Evolutionary conservation across 2,797 vertebrate genomes (phyloP).

Genomic region (Gymnoscopelus braueri): DNA sequence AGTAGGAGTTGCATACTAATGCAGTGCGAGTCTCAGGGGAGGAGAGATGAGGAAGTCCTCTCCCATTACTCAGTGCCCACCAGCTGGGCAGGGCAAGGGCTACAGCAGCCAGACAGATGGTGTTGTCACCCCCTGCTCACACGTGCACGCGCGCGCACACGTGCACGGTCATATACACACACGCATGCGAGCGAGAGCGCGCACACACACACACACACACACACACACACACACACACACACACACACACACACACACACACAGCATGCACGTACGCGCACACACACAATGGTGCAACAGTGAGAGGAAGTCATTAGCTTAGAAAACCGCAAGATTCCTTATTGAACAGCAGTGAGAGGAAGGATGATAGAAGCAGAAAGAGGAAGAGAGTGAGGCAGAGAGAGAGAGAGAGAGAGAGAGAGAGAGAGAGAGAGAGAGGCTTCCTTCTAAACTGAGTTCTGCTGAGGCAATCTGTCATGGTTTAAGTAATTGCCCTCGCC

Average conservation of each 20-base stretch:
- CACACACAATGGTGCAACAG: constrained; percentile 54
- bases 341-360: constrained; percentile 62
- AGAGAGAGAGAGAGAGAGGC: constrained; percentile 21
- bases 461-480: constrained; percentile 87
- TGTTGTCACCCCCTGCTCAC: constrained; percentile 81
- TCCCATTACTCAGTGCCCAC: constrained; percentile 83
- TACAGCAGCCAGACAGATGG: constrained; percentile 86
- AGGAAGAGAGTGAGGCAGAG: constrained; percentile 26
- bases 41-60: constrained; percentile 82
- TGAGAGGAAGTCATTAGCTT: constrained; percentile 80
- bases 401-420: constrained; percentile 16
- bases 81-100: constrained; percentile 86
- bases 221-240: constrained; percentile 33
- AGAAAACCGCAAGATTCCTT: constrained; percentile 74
- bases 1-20: constrained; percentile 83
- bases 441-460: constrained; percentile 79
- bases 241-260: constrained; percentile 26
- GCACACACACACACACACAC: constrained; percentile 40
- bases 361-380: constrained; percentile 37
- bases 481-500: constrained; percentile 84
- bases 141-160: constrained; percentile 46
- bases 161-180: constrained; percentile 48
- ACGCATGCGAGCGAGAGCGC: neutral
- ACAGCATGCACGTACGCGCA: constrained; percentile 23
- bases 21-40: constrained; percentile 70